These are phyloP conservation scores for Pelochelys cantorii DNA, from an alignment of 2,797 vertebrate species.

Conservation along the genomic window DNA sequence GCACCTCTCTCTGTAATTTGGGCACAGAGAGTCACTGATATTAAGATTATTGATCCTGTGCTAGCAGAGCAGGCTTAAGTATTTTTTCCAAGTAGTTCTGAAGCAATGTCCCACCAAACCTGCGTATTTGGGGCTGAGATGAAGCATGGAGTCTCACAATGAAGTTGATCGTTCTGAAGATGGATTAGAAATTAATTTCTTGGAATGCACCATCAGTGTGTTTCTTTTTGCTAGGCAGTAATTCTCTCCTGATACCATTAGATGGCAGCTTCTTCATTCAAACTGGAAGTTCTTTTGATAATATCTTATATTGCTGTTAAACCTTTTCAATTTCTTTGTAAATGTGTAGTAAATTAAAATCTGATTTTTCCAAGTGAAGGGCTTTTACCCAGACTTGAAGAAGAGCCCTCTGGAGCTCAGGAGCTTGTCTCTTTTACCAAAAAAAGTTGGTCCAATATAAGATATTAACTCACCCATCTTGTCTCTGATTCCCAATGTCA, in stretches of 20 bases:
- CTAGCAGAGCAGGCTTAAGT: not conserved
- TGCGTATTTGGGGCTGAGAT: not conserved
- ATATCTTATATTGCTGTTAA: not conserved
- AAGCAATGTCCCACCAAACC: not conserved
- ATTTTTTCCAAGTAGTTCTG: not conserved
- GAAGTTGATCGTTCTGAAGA: not conserved
- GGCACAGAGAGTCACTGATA: not conserved
- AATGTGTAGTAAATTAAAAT: not conserved
- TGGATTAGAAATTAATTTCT: not conserved
- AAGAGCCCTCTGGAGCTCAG: not conserved
- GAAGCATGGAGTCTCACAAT: not conserved
- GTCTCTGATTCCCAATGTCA: not conserved
- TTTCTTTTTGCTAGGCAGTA: not conserved
- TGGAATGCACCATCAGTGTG: too few relatives aligned
- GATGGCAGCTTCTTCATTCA: conserved; percentile 57
- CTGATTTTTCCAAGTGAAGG: rapidly evolving
- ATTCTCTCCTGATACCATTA: conserved; percentile 29
- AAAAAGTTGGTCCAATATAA: not conserved
- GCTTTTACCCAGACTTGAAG: not conserved
- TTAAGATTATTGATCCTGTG: not conserved
- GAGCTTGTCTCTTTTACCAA: not conserved
- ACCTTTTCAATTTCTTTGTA: not conserved
- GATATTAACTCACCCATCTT: not conserved
- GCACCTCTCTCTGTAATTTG: rapidly evolving
- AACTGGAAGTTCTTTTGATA: not conserved